A percentile compares a stretch with the other conserved stretches of the same genome.
Conservation (phyloP, 2,113 vertebrate genomes). For the Heptranchias perlo region DNA sequence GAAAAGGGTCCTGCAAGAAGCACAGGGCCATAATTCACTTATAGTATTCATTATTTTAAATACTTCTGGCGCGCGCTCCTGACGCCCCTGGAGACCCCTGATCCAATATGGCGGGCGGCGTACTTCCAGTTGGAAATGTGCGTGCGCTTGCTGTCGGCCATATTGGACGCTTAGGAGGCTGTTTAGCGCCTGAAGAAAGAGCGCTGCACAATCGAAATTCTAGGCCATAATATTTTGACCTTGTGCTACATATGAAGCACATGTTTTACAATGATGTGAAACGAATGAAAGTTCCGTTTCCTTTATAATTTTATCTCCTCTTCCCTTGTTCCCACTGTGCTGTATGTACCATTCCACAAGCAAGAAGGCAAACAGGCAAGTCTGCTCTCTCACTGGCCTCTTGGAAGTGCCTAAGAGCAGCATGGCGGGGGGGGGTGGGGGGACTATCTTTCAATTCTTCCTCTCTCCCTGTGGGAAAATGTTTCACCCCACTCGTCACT, state of each 20-base stretch:
- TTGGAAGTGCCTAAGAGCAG: background rate
- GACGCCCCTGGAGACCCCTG: no score
- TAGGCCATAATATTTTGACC: background rate
- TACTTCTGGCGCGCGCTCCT: no score
- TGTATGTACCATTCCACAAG: background rate
- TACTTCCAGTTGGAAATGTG: background rate
- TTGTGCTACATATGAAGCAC: background rate
- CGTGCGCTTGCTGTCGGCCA: background rate
- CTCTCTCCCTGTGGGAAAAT: background rate
- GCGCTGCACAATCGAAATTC: background rate
- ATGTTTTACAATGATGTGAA: background rate
- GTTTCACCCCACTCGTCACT: background rate
- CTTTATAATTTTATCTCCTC: background rate
- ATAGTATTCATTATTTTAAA: no score
- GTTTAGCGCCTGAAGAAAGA: background rate
- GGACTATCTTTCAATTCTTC: no score
- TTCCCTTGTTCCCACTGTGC: background rate
- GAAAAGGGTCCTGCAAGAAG: no score
- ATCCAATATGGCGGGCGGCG: no score
- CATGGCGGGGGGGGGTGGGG: no score
- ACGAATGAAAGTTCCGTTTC: background rate
- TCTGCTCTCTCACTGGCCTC: background rate
- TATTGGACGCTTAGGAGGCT: background rate
- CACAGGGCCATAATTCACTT: no score
- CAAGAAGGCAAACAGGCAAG: background rate